Evolutionary conservation across 30 jellyfish, hydroid and myxozoan species (phyloP).

Genomic region (Cassiopea andromeda): DNA sequence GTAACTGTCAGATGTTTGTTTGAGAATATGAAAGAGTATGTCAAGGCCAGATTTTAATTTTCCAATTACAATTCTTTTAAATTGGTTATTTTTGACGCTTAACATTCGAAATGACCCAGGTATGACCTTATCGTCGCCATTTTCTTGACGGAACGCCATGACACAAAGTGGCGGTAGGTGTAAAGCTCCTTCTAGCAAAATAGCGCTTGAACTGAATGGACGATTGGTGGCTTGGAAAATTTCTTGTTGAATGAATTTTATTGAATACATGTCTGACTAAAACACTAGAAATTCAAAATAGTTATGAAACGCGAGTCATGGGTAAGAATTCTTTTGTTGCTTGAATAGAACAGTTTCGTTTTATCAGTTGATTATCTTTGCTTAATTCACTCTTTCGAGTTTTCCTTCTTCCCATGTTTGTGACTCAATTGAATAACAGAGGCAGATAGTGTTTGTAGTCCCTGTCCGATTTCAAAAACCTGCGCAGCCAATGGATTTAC

Average conservation of each 20-base stretch:
- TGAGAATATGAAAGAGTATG: neutral
- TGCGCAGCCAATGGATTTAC: neutral
- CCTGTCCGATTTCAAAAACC: constrained; percentile 35
- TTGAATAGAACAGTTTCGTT: constrained; percentile 4
- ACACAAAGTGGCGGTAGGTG: constrained; percentile 13
- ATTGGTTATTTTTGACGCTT: neutral
- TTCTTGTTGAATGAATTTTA: neutral
- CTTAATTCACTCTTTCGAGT: neutral
- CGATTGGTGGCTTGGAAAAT: neutral
- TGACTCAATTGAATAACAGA: constrained; percentile 2
- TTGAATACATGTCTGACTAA: neutral
- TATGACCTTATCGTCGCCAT: constrained; percentile 1
- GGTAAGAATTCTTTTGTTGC: neutral
- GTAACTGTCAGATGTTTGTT: constrained; percentile 17
- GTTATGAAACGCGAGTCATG: constrained; percentile 1
- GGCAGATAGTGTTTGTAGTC: constrained; percentile 21
- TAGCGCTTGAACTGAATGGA: neutral
- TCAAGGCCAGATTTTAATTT: neutral
- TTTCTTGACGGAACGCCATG: neutral
- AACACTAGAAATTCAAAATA: neutral
- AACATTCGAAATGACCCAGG: neutral
- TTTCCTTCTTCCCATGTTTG: neutral
- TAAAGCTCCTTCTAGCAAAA: neutral
- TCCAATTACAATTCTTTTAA: neutral
- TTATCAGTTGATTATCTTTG: neutral